Base-by-base conservation (phyloP, 2,888 invertebrate species). In the Trisateles emortualis region DNA sequence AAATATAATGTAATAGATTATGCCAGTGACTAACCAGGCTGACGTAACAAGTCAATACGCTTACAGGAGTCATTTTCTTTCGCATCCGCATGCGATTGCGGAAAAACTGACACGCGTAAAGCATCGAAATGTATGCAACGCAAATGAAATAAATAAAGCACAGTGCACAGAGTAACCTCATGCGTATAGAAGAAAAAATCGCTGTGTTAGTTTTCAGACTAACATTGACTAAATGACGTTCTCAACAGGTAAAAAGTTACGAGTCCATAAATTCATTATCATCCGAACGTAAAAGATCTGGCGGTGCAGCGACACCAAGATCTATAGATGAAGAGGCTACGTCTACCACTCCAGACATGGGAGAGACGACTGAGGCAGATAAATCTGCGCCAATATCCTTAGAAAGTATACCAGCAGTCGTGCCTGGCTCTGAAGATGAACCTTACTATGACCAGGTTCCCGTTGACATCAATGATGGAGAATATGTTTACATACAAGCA, bases 401-500 rank as follows among this genome's bases (percentile, higher is more conserved):
- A 10, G 92, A 91, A 59, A 92, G 90, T 62, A 84, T 90, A 43
- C 89, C 91, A 1, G 86, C 87, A 0, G 76, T 73, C 10, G 83
- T 75, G 29, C 81, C 87, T 0, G 65, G 75, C 4, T 66, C 79
- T 2, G 92, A 93, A 51, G 94, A 95, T 68, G 96, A 96, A 74
- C 96, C 95, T 0, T 95, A 95, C 72, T 96, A 96, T 72, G 96
- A 96, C 74, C 95, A 95, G 78, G 96, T 96, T 42, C 95, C 96
- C 0, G 90, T 94, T 41, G 96, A 96, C 62, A 92, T 94, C 41
- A 93, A 93, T 62, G 95, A 95, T 66, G 96, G 96, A 47, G 96
- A 96, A 91, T 96, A 96, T 79, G 96, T 96, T 64, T 96, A 96
- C 74, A 95, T 96, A 58, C 95, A 95, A 90, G 95, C 95, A 52